Conservation (phyloP, 2,797 vertebrate species). For the Cheracebus regulus region DNA sequence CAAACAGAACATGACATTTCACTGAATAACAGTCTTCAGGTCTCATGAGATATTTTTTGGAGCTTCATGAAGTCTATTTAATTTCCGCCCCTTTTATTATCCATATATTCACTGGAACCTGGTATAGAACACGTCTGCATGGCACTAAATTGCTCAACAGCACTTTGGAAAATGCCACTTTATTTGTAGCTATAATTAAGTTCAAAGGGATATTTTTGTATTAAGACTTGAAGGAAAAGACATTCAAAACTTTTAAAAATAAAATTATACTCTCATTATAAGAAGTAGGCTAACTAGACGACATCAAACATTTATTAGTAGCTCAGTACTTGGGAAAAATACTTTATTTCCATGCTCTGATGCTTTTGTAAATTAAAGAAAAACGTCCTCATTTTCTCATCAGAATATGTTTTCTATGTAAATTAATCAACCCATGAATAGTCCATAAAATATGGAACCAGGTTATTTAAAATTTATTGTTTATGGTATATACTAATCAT, state of each 20-base stretch:
- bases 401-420: conserved; percentile 36
- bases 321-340: neutral
- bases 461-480: conserved; percentile 15
- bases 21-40: neutral
- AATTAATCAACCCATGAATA: conserved; percentile 49
- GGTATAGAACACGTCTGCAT: neutral
- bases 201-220: neutral
- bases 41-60: neutral
- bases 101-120: neutral
- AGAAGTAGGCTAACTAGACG: neutral
- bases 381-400: conserved; percentile 46
- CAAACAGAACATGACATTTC: neutral
- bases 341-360: neutral
- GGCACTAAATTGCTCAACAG: neutral
- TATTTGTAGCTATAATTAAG: neutral
- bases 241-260: neutral
- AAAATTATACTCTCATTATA: neutral
- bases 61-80: neutral
- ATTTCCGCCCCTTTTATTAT: neutral
- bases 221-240: neutral
- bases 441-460: conserved; percentile 37
- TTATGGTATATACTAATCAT: neutral
- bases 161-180: neutral
- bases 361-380: conserved; percentile 12
- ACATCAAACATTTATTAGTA: neutral